phyloP scores from a whole-genome alignment of 2,797 vertebrate species.

The Anguilla pacifica region DNA sequence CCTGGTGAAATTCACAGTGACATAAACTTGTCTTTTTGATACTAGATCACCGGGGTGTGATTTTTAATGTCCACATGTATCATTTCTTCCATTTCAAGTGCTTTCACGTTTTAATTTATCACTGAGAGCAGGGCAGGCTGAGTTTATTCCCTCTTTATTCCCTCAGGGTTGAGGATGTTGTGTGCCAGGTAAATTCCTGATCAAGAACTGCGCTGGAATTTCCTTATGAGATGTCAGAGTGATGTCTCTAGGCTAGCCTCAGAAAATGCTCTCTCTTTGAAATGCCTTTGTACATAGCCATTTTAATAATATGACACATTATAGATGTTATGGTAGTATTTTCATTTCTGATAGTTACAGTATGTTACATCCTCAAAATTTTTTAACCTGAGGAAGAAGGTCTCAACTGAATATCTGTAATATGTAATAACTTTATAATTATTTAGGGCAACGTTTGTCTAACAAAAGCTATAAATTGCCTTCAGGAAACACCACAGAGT shows the following conservation, averaged over 20 bases:
- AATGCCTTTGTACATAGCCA: neutral
- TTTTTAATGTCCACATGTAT: neutral
- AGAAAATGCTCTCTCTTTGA: neutral
- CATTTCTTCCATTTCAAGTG: neutral
- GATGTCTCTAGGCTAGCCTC: neutral
- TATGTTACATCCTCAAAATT: too few relatives aligned
- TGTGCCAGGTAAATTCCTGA: constrained; percentile 39
- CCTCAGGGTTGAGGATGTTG: constrained; percentile 40
- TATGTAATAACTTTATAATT: too few relatives aligned
- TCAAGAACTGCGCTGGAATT: constrained; percentile 26
- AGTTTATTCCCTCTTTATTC: constrained; percentile 1
- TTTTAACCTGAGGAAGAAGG: too few relatives aligned
- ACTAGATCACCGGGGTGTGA: neutral
- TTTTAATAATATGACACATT: too few relatives aligned
- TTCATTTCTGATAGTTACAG: too few relatives aligned
- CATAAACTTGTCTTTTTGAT: neutral
- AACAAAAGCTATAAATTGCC: neutral
- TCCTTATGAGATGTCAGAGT: constrained; percentile 23
- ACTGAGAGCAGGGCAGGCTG: constrained; percentile 29
- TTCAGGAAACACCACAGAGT: neutral
- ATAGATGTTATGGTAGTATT: too few relatives aligned
- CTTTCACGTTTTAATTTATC: constrained; percentile 34
- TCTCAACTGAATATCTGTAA: too few relatives aligned
- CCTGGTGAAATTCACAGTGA: neutral
- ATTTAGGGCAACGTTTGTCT: neutral